Percentiles rank a stretch among this genome's conserved stretches.
Conservation (phyloP, 2,113 vertebrate species). For the Delphinus delphis region DNA sequence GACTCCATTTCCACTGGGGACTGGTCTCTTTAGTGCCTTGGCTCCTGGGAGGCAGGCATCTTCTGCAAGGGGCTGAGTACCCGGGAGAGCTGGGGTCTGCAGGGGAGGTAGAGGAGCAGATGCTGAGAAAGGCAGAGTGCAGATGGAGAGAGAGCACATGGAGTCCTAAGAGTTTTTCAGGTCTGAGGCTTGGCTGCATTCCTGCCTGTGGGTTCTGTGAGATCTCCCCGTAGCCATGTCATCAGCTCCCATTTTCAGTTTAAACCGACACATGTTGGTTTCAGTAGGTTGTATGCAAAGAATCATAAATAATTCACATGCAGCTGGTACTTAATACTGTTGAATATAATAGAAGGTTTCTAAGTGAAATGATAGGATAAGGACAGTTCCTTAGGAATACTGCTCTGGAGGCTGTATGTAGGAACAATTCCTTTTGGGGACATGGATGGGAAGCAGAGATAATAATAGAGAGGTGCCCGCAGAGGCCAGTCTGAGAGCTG, state of each 20-base stretch:
- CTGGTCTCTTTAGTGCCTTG: neutral
- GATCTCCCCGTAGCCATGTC: neutral
- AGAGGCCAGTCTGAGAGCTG: neutral
- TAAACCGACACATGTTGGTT: slow-evolving; percentile 44
- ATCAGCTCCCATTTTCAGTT: slow-evolving; percentile 40
- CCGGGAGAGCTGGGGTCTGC: neutral
- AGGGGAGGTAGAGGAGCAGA: neutral
- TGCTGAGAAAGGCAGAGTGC: neutral
- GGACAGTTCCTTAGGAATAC: neutral
- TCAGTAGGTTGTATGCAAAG: slow-evolving; percentile 52
- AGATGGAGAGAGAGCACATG: neutral
- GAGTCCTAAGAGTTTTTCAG: neutral
- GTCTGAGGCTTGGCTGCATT: neutral
- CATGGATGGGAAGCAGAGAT: too few relatives aligned
- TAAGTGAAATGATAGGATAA: neutral
- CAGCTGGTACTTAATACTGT: slow-evolving; percentile 46
- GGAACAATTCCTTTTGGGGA: neutral
- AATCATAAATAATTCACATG: slow-evolving; percentile 54
- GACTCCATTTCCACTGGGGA: neutral
- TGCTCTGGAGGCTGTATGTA: neutral
- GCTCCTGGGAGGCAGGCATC: neutral
- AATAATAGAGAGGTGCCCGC: neutral
- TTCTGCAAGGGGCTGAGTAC: neutral
- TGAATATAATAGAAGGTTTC: slow-evolving; percentile 53
- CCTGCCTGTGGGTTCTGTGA: neutral